phyloP scores from a whole-genome alignment of 1,140 invertebrate species.

The Drosophila tristis region DNA sequence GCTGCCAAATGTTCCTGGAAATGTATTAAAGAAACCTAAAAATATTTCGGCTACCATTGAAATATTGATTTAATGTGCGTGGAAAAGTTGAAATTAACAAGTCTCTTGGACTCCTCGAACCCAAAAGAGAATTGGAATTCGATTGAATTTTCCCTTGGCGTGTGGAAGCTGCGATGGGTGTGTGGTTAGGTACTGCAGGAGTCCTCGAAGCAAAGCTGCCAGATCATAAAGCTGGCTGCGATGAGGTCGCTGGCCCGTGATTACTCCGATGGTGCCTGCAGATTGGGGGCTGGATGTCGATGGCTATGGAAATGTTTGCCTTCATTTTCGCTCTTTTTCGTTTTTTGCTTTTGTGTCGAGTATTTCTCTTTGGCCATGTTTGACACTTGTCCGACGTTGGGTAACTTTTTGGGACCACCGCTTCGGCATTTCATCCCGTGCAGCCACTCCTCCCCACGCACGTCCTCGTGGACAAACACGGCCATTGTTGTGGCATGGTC shows the following conservation, averaged over 20 bases:
- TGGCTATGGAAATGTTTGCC: constrained; percentile 48
- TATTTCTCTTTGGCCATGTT: constrained; percentile 31
- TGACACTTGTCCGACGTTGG: constrained; percentile 57
- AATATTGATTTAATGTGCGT: too few relatives aligned
- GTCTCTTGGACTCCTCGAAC: too few relatives aligned
- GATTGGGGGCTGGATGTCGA: constrained; percentile 22
- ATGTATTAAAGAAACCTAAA: too few relatives aligned
- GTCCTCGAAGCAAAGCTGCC: not conserved
- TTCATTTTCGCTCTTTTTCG: constrained; percentile 38
- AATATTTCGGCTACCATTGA: too few relatives aligned
- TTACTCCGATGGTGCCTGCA: constrained; percentile 4
- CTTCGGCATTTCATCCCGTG: not conserved
- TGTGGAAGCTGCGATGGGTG: too few relatives aligned
- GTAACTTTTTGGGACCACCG: constrained; percentile 51
- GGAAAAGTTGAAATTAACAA: too few relatives aligned
- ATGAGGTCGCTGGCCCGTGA: constrained; percentile 17
- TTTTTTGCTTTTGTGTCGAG: not conserved
- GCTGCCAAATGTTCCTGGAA: too few relatives aligned
- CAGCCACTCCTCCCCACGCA: constrained; percentile 17
- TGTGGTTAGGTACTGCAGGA: too few relatives aligned
- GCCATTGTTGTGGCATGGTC: constrained; percentile 72
- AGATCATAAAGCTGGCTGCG: not conserved
- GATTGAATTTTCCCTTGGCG: too few relatives aligned
- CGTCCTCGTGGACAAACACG: constrained; percentile 57
- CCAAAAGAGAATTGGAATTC: too few relatives aligned